Conservation (phyloP, 2,797 vertebrate species). For the Rousettus madagascariensis region DNA sequence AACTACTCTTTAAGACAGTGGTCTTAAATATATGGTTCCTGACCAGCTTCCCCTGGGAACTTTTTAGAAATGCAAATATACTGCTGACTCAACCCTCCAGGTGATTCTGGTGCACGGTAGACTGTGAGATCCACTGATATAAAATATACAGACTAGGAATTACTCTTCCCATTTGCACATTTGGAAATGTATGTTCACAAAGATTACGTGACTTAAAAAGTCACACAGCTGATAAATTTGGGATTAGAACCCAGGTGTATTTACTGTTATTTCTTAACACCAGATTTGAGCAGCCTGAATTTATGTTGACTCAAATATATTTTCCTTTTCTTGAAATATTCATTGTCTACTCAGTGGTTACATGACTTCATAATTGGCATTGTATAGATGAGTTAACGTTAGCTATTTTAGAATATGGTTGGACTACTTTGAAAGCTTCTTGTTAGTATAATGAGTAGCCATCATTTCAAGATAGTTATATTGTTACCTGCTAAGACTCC, state of each 20-base stretch:
- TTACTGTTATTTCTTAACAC: neutral
- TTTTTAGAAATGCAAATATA: slow-evolving; percentile 18
- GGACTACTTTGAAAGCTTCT: neutral
- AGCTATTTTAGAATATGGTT: neutral
- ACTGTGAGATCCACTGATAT: neutral
- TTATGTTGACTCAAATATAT: slow-evolving; percentile 28
- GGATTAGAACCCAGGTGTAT: neutral
- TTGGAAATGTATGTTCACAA: slow-evolving; percentile 16
- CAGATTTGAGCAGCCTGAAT: neutral
- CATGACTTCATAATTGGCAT: neutral
- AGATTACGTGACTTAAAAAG: slow-evolving; percentile 32
- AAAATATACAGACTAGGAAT: neutral
- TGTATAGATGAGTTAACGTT: neutral
- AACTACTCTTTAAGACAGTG: neutral
- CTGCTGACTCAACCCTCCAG: neutral
- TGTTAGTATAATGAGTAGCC: neutral
- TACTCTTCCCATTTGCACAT: neutral
- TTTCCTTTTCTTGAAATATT: neutral
- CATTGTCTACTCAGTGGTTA: neutral
- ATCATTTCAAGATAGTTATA: neutral
- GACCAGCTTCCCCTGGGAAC: neutral
- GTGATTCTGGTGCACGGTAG: neutral
- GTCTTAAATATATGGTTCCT: neutral
- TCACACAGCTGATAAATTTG: neutral
- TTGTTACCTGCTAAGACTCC: neutral